Evolutionary conservation across 2,888 invertebrate species (phyloP), one percentile per base, ranked within the genome.

Genomic region (Eudemis profundana): DNA sequence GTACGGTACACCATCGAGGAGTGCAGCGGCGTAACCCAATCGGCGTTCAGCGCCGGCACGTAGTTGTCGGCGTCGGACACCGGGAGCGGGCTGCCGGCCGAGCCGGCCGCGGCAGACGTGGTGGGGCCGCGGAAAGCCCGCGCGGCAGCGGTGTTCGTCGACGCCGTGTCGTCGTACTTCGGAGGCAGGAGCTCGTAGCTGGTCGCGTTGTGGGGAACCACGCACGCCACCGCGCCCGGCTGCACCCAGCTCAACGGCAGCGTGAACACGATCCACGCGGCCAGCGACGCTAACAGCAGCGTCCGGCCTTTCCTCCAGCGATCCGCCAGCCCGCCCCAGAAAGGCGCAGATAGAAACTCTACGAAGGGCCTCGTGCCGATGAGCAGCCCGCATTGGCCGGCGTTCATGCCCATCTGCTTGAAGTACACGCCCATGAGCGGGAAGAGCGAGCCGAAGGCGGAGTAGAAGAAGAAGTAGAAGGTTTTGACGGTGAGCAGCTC

Each of bases 351-450:
- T 61, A 98, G 93, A 87, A 99, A 99, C 89, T 99, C 99, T 51
- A 99, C 97, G 84, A 99, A 97, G 1, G 99, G 99, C 69, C 99
- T 94, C 74, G 98, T 96, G 23, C 99, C 99, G 75, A 99, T 97
- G n/a, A 98, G 93, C 63, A 97, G 93, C 4, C 98, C 98, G 80
- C 98, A 97, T 85, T 99, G 98, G 15, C 96, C 96, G 0, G 99
- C 97, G 89, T 98, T 99, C 98, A 99, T 98, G 67, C 98, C 98
- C 96, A 99, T 96, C 93, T 99, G 99, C 92, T 99, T 99, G 93
- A 99, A 99, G 92, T 99, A 99, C 49, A 99, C 98, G 38, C 98
- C 99, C 96, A 99, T 97, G 68, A 99, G 93, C 0, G 99, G 99
- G 84, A 99, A 99, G 14, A 99, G 94, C 0, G 98, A 98, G 4